A percentile compares a stretch with the other conserved stretches of the same genome.
Conservation (phyloP, 2,888 invertebrate species). For the Caenorhabditis auriculariae region DNA sequence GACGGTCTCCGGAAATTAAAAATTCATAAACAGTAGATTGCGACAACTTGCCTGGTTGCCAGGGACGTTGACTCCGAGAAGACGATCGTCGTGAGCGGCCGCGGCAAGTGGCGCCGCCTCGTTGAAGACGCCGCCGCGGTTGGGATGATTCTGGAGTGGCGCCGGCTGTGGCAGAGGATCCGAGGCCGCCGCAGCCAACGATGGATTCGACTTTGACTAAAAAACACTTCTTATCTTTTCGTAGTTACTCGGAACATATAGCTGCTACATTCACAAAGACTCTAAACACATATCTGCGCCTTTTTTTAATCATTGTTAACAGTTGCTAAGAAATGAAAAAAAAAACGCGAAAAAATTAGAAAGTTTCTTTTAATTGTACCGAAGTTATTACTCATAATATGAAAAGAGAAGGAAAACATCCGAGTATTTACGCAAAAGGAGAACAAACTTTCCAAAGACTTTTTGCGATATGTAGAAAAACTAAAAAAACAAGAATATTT, state of each 20-base stretch:
- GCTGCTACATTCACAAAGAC: neutral
- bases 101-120: constrained; percentile 22
- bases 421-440: too few relatives aligned
- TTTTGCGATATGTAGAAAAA: too few relatives aligned
- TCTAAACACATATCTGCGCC: neutral
- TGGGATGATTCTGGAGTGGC: constrained; percentile 39
- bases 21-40: neutral
- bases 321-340: neutral
- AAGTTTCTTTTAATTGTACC: too few relatives aligned
- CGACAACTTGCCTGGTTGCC: constrained; percentile 11
- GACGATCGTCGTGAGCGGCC: constrained; percentile 2
- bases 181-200: constrained; percentile 64
- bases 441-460: too few relatives aligned
- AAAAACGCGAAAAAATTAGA: neutral
- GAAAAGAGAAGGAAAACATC: too few relatives aligned
- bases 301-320: neutral
- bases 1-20: neutral
- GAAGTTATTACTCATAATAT: too few relatives aligned
- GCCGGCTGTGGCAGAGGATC: constrained; percentile 65
- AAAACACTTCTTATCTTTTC: constrained; percentile 1
- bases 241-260: neutral
- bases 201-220: constrained; percentile 61
- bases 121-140: constrained; percentile 18
- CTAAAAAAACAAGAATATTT: too few relatives aligned
- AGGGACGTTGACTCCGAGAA: constrained; percentile 35